Percentiles rank a stretch among this genome's conserved stretches.
phyloP scores from a whole-genome alignment of 2,797 vertebrate genomes.

The Enteromius argenteus region DNA sequence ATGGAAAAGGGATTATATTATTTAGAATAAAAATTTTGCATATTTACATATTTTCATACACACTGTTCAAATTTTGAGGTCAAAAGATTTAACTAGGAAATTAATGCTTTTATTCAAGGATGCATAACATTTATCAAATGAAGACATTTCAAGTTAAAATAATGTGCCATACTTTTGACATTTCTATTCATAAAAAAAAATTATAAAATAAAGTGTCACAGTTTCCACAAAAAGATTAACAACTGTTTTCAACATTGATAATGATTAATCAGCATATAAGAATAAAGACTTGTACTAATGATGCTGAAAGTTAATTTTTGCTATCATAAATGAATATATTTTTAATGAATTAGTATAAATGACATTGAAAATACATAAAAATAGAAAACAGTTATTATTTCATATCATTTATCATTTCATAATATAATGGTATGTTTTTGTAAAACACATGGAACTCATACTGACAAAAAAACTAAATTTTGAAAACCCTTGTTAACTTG shows the following conservation, averaged over 20 bases:
- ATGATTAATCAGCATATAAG: neutral
- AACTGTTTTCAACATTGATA: neutral
- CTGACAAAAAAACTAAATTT: neutral
- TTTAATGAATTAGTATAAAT: no score
- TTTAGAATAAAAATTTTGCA: neutral
- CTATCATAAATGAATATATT: no score
- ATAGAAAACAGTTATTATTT: neutral
- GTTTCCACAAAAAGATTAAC: neutral
- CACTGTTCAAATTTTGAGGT: neutral
- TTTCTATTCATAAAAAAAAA: neutral
- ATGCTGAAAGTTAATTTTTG: neutral
- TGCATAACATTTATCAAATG: neutral
- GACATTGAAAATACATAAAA: neutral
- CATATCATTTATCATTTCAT: neutral
- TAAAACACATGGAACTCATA: neutral
- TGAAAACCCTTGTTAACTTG: neutral
- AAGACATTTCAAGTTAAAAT: neutral
- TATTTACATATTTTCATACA: neutral
- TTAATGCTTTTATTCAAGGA: neutral
- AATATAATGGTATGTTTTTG: neutral
- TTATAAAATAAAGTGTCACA: neutral
- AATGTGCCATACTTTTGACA: neutral
- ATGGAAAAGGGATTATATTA: neutral
- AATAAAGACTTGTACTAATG: neutral
- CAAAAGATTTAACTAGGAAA: neutral